Evolutionary conservation across 2,113 vertebrate species (phyloP).

Genomic region (Eurystomus gularis): DNA sequence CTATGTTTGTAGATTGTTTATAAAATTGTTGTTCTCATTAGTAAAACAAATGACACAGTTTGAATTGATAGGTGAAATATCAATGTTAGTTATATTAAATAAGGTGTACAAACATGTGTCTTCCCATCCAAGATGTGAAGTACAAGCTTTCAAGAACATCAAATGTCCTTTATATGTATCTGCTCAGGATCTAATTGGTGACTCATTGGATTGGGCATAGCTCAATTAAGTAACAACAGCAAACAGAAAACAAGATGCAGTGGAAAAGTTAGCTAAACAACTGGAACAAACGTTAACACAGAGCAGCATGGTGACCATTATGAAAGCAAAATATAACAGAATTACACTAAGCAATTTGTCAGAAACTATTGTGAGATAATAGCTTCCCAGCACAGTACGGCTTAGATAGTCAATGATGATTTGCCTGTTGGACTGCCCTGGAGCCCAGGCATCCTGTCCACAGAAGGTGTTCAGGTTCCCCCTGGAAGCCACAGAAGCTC

Average conservation of each 20-base stretch:
- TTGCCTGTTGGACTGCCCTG: fast-evolving
- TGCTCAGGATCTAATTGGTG: background rate
- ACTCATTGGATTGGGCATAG: background rate
- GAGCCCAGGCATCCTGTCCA: background rate
- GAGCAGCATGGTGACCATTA: background rate
- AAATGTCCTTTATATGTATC: background rate
- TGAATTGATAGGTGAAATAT: background rate
- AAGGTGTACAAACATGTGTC: background rate
- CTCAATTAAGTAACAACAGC: background rate
- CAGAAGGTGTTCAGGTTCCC: fast-evolving
- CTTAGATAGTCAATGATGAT: background rate
- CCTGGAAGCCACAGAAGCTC: fast-evolving
- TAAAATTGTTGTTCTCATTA: background rate
- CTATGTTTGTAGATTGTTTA: background rate
- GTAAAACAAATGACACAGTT: background rate
- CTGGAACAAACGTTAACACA: fast-evolving
- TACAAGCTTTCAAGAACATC: background rate
- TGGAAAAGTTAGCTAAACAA: background rate
- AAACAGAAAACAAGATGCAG: background rate
- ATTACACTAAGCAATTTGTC: no score
- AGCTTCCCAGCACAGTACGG: background rate
- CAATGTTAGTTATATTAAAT: background rate
- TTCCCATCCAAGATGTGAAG: background rate
- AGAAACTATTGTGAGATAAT: background rate
- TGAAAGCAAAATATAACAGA: background rate